Evolutionary conservation across 2,113 vertebrate genomes (phyloP), one percentile per base, ranked within the genome.

Genomic region (Asarcornis scutulata): DNA sequence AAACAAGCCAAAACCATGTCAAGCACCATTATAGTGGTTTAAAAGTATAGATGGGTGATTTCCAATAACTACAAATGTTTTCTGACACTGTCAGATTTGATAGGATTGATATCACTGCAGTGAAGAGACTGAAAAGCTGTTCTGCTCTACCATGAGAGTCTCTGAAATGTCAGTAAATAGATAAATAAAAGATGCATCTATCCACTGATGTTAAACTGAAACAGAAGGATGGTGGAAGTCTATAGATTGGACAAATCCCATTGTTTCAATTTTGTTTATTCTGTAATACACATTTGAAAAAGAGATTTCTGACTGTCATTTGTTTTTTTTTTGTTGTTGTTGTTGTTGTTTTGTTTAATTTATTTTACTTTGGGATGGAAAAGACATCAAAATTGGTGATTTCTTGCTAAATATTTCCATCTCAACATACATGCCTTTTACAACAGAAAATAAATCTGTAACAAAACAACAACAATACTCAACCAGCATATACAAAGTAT

Each of bases 1-100:
- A 4, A 44, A 67, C 9, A 85, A 42, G 25, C 11, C 25, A 79
- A 58, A 67, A 1, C 0, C 2, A 8, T 40, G 16, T 2, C 3
- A 5, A 52, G 20, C 26, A 53, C 26, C 3, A 21, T 60, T 69
- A 34, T 18, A 46, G 31, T 3, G 40, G 16, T 64, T 76, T 60
- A 46, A 36, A 83, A 52, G 15, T 44, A 36, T 17, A 63, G 31
- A 44, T 7, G 38, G 25, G 17, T 22, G 9, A 48, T 48, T 75
- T 88, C 40, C 32, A 36, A 5, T 27, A 79, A 83, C 31, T 68
- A 25, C 13, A 79, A 7, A 50, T 40, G 13, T 72, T 80, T 21
- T 76, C 31, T 86, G 38, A 3, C 13, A 48, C 26, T n/a, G 15
- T 40, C 50, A 25, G 32, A 0, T 60, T 73, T 40, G 17, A 2